A percentile compares a stretch with the other conserved stretches of the same genome.
Conservation (phyloP, 2,113 vertebrate genomes). For the Uropsilus gracilis region DNA sequence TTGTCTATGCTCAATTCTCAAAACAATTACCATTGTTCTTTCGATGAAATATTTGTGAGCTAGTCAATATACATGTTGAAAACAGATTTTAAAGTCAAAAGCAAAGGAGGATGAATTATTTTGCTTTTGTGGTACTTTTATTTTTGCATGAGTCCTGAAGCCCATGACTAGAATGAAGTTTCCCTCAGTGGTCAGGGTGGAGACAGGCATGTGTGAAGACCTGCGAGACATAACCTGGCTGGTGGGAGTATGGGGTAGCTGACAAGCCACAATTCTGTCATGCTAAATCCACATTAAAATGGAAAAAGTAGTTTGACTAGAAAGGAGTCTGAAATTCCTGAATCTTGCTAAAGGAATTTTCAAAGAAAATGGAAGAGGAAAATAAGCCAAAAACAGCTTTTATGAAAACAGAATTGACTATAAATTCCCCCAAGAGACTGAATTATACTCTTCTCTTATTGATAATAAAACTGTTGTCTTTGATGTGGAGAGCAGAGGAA, state of each 20-base stretch:
- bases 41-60: not conserved
- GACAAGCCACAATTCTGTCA: not conserved
- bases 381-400: not conserved
- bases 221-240: not conserved
- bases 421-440: not conserved
- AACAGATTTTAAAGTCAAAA: not conserved
- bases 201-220: not conserved
- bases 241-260: rapidly evolving
- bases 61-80: not conserved
- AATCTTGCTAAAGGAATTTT: not conserved
- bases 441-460: not conserved
- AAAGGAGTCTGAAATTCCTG: not conserved
- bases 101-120: too few relatives aligned
- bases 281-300: not conserved
- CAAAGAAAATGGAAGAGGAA: not conserved
- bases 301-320: not conserved
- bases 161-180: not conserved
- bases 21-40: not conserved
- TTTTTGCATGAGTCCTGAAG: not conserved
- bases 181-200: not conserved
- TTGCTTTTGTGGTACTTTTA: not conserved
- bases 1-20: not conserved
- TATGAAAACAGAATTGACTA: conserved; percentile 45
- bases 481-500: not conserved
- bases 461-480: not conserved